Evolutionary conservation across 1,140 invertebrate genomes (phyloP).

Genomic region (Pomacea maculata): DNA sequence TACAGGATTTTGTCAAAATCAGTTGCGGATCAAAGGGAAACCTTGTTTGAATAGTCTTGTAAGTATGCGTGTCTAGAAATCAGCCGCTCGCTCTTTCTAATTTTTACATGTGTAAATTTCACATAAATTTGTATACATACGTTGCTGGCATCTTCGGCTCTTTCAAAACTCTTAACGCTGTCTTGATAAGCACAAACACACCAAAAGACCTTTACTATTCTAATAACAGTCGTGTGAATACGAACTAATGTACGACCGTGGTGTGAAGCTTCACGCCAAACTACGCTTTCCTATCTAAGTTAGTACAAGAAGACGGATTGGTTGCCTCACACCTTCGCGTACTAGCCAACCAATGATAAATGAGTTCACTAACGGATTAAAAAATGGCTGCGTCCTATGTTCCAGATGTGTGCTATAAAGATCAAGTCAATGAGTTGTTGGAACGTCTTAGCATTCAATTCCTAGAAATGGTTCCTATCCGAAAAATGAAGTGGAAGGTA

Average conservation of each 20-base stretch:
- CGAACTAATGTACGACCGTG: too few species aligned
- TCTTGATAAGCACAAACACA: not conserved
- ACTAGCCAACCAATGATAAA: conserved; percentile 30
- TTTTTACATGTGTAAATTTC: not conserved
- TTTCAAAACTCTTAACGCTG: not conserved
- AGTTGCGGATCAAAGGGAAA: too few species aligned
- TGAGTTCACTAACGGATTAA: conserved; percentile 8
- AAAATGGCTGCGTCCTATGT: conserved; percentile 47
- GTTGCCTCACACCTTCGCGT: too few species aligned
- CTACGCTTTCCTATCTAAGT: too few species aligned
- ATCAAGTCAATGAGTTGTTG: conserved; percentile 32
- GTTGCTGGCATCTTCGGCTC: conserved; percentile 4
- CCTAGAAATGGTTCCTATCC: conserved; percentile 54
- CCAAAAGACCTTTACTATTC: too few species aligned
- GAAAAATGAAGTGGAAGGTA: conserved; percentile 53
- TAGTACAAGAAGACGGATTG: too few species aligned
- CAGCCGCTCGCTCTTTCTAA: not conserved
- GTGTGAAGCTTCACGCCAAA: too few species aligned
- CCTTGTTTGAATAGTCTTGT: too few species aligned
- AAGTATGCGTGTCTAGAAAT: too few species aligned
- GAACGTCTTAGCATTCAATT: conserved; percentile 46
- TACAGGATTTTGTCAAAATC: too few species aligned
- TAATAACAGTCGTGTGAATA: too few species aligned
- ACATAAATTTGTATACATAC: conserved; percentile 4
- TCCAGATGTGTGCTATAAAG: conserved; percentile 1